These are phyloP conservation scores for Caradrina clavipalpis DNA, from an alignment of 2,888 invertebrate genomes.

Conservation along the genomic window DNA sequence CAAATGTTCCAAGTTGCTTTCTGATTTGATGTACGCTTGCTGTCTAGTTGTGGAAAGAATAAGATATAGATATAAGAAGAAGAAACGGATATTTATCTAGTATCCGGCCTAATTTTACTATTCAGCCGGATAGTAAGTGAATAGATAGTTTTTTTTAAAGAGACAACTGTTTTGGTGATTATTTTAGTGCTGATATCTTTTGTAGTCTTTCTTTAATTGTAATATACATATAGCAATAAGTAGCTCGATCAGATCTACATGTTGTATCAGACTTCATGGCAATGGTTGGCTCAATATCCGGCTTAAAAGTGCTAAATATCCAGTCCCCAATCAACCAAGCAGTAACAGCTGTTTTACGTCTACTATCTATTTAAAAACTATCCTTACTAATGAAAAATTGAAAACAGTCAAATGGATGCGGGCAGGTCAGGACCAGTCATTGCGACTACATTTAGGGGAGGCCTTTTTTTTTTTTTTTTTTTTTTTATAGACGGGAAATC, in stretches of 20 bases:
- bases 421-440: too few relatives aligned
- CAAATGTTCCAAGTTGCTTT: slow-evolving; percentile 77
- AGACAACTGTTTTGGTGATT: not conserved
- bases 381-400: too few relatives aligned
- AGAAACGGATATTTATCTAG: not conserved
- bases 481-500: too few relatives aligned
- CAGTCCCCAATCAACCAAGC: not conserved
- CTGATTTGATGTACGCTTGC: slow-evolving; percentile 85
- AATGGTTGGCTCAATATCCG: not conserved
- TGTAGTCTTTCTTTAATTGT: too few relatives aligned
- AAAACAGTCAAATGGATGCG: too few relatives aligned
- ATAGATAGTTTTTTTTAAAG: too few relatives aligned
- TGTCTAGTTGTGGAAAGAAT: slow-evolving; percentile 70
- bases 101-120: not conserved
- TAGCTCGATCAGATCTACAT: not conserved
- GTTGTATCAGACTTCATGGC: not conserved
- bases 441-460: too few relatives aligned
- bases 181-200: too few relatives aligned
- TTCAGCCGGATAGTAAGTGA: not conserved
- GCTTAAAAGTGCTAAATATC: not conserved
- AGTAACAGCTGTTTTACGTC: not conserved
- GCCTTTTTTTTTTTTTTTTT: too few relatives aligned
- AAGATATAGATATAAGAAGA: too few relatives aligned
- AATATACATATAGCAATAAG: too few relatives aligned
- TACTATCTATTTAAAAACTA: not conserved